Base-by-base conservation (phyloP, 1,140 invertebrate genomes). In the Piezodorus guildinii region DNA sequence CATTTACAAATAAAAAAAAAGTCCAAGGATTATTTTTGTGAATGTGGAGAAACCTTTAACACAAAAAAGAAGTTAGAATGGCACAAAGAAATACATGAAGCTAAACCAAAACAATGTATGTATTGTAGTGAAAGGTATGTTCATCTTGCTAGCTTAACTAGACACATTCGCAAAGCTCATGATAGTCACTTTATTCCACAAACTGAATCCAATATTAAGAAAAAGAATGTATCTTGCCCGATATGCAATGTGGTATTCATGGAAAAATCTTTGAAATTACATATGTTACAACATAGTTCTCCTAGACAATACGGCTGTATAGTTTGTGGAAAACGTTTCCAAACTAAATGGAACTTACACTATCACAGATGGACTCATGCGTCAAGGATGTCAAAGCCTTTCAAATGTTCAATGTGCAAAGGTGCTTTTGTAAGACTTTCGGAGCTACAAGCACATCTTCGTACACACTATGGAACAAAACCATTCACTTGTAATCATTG, bases 401-500 rank as follows among this genome's bases (percentile, higher is more conserved):
- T 83, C 75, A 91, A 92, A 71, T 94, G 91, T 74, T 82, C 81
- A 66, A 78, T 87, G 69, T 91, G 90, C 74, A 87, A 87, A 70
- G 85, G 85, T 49, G 87, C 88, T 16, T 91, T 90, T 75, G 83
- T 90, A 62, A 79, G 88, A 3, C 83, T 88, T 70, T 79, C 81
- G 51, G 88, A 91, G 70, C 88, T 87, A 71, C 81, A 85, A 6
- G 85, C 87, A 16, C 91, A 94, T 74, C 85, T 91, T 81, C 86
- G 89, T 73, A 83, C 88, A 27, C 88, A 90, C 75, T 84, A 85
- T 65, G 84, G 86, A 62, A 82, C 89, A 44, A 80, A 85, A 62
- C 88, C 88, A 2, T 94, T 90, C 74, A 90, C 88, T 1, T 94
- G 91, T 74, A 94, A 95, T 71, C 87, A 91, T 73, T 96, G 94